Conservation (phyloP, 2,797 vertebrate species). For the Mormyrus hasselquistii region DNA sequence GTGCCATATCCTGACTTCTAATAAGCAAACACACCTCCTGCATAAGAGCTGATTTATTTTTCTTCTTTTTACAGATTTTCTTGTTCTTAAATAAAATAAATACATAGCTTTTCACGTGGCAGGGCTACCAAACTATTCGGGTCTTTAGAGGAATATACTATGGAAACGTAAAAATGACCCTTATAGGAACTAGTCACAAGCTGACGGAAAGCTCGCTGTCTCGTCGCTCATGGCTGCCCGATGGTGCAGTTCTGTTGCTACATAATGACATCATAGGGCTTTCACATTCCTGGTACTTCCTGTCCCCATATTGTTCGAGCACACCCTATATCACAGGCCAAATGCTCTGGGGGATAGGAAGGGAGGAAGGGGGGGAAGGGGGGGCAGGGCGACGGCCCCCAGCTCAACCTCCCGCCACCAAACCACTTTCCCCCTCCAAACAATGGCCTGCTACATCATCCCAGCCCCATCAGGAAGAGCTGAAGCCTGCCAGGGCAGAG, state of each 20-base stretch:
- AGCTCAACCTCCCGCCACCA: background rate
- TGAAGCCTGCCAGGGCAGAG: background rate
- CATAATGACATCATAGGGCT: slow-evolving; percentile 12
- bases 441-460: background rate
- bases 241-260: background rate
- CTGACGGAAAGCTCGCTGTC: background rate
- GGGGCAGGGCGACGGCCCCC: background rate
- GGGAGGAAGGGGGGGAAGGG: slow-evolving; percentile 7
- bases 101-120: background rate
- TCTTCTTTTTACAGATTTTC: background rate
- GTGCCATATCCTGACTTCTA: background rate
- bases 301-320: slow-evolving; percentile 23
- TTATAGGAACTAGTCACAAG: background rate
- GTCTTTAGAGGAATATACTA: background rate
- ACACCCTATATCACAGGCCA: slow-evolving; percentile 14
- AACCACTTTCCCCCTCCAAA: slow-evolving; percentile 9
- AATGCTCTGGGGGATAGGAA: background rate
- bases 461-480: background rate
- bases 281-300: background rate
- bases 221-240: background rate
- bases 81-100: background rate
- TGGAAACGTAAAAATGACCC: background rate
- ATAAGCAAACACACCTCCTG: background rate
- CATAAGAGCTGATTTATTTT: background rate
- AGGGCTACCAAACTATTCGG: background rate